These are phyloP conservation scores for Megamerina dolium DNA, from an alignment of 2,888 invertebrate species.

Conservation along the genomic window DNA sequence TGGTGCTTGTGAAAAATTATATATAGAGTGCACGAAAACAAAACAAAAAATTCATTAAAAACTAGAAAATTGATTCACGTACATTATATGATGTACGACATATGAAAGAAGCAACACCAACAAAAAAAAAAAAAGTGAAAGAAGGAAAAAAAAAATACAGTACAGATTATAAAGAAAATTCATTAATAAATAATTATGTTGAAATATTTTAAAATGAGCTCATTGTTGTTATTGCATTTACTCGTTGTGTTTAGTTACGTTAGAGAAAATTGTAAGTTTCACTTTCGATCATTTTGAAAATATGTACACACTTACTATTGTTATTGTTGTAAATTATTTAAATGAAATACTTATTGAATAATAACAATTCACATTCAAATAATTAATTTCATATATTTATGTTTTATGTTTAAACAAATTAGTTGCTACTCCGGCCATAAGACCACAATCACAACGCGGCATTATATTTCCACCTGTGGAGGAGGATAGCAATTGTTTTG, in stretches of 20 bases:
- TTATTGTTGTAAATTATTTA: no score
- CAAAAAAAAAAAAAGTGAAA: neutral
- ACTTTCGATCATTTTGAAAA: no score
- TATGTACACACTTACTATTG: no score
- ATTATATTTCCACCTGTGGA: slow-evolving; percentile 32
- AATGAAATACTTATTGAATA: no score
- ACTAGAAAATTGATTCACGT: neutral
- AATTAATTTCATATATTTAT: no score
- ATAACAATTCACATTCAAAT: no score
- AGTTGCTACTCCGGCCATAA: slow-evolving; percentile 25
- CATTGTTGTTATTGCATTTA: neutral
- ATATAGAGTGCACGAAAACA: no score
- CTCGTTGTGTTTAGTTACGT: slow-evolving; percentile 1
- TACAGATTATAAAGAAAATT: neutral
- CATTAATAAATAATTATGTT: no score
- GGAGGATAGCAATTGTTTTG: slow-evolving; percentile 28
- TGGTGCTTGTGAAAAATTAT: no score
- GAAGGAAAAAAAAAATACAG: neutral
- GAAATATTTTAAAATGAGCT: no score
- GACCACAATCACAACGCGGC: slow-evolving; percentile 21
- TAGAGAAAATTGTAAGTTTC: slow-evolving; percentile 7
- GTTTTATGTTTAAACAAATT: no score
- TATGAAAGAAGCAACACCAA: neutral
- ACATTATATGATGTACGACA: no score
- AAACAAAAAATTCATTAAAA: neutral